Base-by-base conservation (phyloP, 1,140 invertebrate genomes). In the Rhopalosiphum maidis region DNA sequence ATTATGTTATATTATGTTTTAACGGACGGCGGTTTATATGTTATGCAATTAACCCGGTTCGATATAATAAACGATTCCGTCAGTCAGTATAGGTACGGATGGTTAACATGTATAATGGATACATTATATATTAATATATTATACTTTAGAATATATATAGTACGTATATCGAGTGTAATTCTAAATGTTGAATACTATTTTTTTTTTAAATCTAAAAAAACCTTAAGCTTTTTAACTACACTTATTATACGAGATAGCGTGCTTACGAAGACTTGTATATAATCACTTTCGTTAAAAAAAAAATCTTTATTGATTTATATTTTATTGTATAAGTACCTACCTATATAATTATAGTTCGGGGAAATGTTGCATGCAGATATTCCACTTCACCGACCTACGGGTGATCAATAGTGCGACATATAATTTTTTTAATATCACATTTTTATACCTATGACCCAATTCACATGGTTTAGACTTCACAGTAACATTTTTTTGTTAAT, bases 41-140 rank as follows among this genome's bases (percentile, higher is more conserved):
- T 77, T 77, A 77, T 77, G 60, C 60, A 77, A 77, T 77, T 35
- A 77, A 77, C n/a, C 60, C 30, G 60, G 60, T 77, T n/a, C 60
- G 60, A n/a, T n/a, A n/a, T n/a, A n/a, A 1, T 77, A 77, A n/a
- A 77, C 60, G 60, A 77, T 77, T 21, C 15, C n/a, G 60, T 77
- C 60, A 35, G n/a, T 77, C 60, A 6, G n/a, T 35, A 18, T 2
- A 3, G 11, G 15, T 18, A 51, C 15, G 21, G 21, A 51, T 18
- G 48, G 48, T 18, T 18, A 51, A 51, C 21, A 35, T 3, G 30
- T 30, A n/a, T n/a, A 68, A 77, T 77, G 30, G 55, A 30, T 60
- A 60, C 41, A 4, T 41, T 11, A 51, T 51, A 18, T 15, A 3
- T 18, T 3, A 15, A 30, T 60, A 30, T 30, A 60, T 15, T 60